Conservation (phyloP, 2,888 invertebrate species). For the Eupithecia vulgata region DNA sequence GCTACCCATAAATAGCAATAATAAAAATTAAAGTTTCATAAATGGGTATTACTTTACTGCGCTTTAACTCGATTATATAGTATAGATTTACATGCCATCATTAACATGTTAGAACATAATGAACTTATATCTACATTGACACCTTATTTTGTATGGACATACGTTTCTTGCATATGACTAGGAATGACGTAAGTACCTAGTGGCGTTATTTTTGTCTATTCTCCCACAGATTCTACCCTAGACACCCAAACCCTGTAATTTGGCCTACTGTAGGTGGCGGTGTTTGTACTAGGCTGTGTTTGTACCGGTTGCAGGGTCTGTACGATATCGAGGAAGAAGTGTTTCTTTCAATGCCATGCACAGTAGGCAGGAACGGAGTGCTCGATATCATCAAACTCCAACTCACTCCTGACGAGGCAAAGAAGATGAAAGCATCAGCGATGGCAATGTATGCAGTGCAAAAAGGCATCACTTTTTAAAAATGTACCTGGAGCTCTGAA, state of each 20-base stretch:
- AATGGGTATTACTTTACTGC: too few species aligned
- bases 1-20: too few species aligned
- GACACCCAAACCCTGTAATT: background rate
- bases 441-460: constrained; percentile 63
- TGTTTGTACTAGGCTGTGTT: background rate
- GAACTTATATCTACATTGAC: too few species aligned
- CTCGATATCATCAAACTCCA: constrained; percentile 86
- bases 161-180: too few species aligned
- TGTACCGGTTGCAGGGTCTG: constrained; percentile 49
- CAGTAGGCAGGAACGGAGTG: constrained; percentile 87
- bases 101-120: too few species aligned
- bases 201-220: background rate
- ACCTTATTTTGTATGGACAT: too few species aligned
- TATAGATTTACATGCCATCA: too few species aligned
- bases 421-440: constrained; percentile 85
- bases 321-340: constrained; percentile 83
- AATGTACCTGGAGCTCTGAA: background rate
- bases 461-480: too few species aligned
- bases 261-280: background rate
- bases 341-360: constrained; percentile 90
- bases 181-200: background rate
- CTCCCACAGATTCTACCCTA: background rate
- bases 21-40: too few species aligned
- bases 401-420: constrained; percentile 83
- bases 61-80: too few species aligned